These are phyloP conservation scores for Teleogryllus occipitalis DNA, from an alignment of 1,140 invertebrate species.

Conservation along the genomic window DNA sequence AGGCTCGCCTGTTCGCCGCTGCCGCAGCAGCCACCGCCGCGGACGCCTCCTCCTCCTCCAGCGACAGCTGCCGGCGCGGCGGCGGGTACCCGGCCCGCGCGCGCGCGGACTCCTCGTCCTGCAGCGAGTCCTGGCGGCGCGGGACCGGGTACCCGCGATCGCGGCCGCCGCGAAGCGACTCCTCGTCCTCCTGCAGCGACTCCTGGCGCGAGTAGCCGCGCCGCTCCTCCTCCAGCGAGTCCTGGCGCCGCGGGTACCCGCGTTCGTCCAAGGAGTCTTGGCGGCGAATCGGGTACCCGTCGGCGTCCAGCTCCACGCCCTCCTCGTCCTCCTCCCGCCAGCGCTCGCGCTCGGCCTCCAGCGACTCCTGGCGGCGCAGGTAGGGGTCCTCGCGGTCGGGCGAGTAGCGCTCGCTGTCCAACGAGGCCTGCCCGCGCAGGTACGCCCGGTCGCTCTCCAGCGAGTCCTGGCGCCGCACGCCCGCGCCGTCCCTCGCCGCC, in stretches of 20 bases:
- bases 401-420: conserved; percentile 37
- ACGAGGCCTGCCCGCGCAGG: conserved; percentile 32
- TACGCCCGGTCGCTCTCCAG: conserved; percentile 17
- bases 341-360: conserved; percentile 31
- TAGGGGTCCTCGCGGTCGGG: conserved; percentile 18
- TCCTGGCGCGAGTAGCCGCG: not conserved
- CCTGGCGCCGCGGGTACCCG: not conserved
- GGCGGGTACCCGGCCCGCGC: too few relatives aligned
- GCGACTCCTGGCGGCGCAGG: conserved; percentile 29
- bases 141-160: not conserved
- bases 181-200: not conserved
- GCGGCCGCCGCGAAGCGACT: not conserved
- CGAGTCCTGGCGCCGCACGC: conserved; percentile 10
- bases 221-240: not conserved
- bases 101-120: too few relatives aligned
- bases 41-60: too few relatives aligned
- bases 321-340: not conserved
- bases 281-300: not conserved
- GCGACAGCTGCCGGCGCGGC: too few relatives aligned
- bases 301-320: not conserved
- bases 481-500: not conserved
- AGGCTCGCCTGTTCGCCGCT: conserved; percentile 1
- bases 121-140: too few relatives aligned
- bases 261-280: not conserved
- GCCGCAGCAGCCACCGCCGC: too few relatives aligned